phyloP scores from a whole-genome alignment of 1,140 invertebrate genomes.

The Aethina tumida region DNA sequence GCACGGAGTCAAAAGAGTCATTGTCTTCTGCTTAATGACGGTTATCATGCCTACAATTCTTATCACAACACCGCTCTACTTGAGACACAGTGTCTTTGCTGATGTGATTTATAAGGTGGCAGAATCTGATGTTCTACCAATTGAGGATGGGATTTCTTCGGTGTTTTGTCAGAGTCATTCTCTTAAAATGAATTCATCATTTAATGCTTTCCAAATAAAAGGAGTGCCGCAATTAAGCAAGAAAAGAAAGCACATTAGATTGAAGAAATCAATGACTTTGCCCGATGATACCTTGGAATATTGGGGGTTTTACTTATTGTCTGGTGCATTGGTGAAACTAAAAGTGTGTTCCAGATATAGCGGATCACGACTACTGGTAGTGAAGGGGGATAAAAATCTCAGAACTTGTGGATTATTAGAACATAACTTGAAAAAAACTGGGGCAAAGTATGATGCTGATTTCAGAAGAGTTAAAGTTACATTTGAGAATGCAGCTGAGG shows the following conservation, averaged over 20 bases:
- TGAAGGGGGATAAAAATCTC: slow-evolving; percentile 64
- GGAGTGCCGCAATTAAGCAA: slow-evolving; percentile 56
- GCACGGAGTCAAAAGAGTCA: slow-evolving; percentile 61
- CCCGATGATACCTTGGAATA: slow-evolving; percentile 80
- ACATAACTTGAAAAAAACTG: slow-evolving; percentile 51
- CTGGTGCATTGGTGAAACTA: slow-evolving; percentile 39
- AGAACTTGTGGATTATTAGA: slow-evolving; percentile 66
- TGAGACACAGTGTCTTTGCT: slow-evolving; percentile 60
- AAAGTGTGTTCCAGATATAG: slow-evolving; percentile 65
- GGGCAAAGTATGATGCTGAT: slow-evolving; percentile 44
- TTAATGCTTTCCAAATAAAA: slow-evolving; percentile 72
- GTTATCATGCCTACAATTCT: slow-evolving; percentile 59
- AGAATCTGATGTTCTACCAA: slow-evolving; percentile 72
- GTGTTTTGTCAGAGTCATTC: slow-evolving; percentile 69
- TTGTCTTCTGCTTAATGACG: slow-evolving; percentile 63
- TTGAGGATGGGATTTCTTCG: slow-evolving; percentile 64
- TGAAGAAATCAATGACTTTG: slow-evolving; percentile 71
- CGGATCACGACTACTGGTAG: slow-evolving; percentile 66
- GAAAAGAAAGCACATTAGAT: slow-evolving; percentile 60
- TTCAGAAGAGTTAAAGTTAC: slow-evolving; percentile 36
- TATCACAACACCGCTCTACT: slow-evolving; percentile 62
- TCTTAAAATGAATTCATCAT: slow-evolving; percentile 64
- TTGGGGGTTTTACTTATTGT: slow-evolving; percentile 77
- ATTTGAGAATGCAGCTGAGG: slow-evolving; percentile 20
- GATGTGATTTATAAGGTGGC: slow-evolving; percentile 64